A percentile compares a stretch with the other conserved stretches of the same genome.
Evolutionary conservation across 2,888 invertebrate species (phyloP).

Genomic region (Endomychus coccineus): DNA sequence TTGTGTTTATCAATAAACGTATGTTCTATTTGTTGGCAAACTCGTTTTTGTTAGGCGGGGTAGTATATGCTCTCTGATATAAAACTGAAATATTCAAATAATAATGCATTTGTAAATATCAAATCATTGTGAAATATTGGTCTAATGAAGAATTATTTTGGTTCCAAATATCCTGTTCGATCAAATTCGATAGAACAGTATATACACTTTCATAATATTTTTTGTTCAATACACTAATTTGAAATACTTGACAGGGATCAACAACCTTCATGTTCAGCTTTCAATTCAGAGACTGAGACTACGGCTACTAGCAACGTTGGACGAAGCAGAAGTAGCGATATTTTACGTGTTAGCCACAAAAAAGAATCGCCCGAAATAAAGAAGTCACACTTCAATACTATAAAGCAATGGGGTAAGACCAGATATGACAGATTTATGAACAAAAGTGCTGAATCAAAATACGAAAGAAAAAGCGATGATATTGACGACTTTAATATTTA

Average conservation of each 20-base stretch:
- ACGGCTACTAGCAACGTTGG: constrained; percentile 46
- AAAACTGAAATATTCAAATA: too few relatives aligned
- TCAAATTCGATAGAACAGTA: constrained; percentile 11
- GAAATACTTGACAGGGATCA: constrained; percentile 33
- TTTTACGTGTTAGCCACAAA: constrained; percentile 52
- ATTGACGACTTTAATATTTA: constrained; percentile 56
- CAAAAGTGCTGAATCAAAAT: constrained; percentile 51
- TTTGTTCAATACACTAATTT: too few relatives aligned
- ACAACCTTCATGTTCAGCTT: constrained; percentile 32
- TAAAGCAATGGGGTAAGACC: constrained; percentile 80
- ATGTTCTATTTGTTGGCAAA: too few relatives aligned
- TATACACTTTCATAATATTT: constrained; percentile 21
- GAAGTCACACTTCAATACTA: constrained; percentile 67
- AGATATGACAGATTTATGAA: constrained; percentile 69
- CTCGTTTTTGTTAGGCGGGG: too few relatives aligned
- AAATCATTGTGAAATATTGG: too few relatives aligned
- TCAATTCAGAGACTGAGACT: constrained; percentile 45
- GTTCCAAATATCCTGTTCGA: too few relatives aligned
- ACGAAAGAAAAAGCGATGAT: constrained; percentile 47
- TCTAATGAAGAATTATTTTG: too few relatives aligned
- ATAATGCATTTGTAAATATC: too few relatives aligned
- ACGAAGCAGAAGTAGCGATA: constrained; percentile 69
- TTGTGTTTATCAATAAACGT: too few relatives aligned
- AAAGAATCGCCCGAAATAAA: constrained; percentile 56
- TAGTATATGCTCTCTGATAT: too few relatives aligned